These are phyloP conservation scores for Bolinopsis microptera DNA, from an alignment of 37 sponge, comb jelly and placozoan genomes.

Conservation along the genomic window DNA sequence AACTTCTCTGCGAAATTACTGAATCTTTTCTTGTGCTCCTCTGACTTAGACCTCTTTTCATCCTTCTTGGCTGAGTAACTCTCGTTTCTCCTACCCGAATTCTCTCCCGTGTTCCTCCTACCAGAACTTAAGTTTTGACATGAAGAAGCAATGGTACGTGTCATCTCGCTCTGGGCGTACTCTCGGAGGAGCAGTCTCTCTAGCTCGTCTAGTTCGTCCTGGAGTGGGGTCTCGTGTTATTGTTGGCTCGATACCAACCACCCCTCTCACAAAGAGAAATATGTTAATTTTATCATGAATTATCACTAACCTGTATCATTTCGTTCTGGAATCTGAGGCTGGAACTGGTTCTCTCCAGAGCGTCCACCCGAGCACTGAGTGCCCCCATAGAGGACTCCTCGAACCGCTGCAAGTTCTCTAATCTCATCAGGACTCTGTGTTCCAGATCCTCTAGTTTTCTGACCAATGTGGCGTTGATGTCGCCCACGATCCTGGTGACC, in stretches of 20 bases:
- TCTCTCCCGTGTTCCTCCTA: not conserved
- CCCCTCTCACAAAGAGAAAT: too few species aligned
- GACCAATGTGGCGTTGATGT: slow-evolving; percentile 48
- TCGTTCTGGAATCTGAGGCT: slow-evolving; percentile 41
- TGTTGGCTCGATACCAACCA: not conserved
- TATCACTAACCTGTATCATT: slow-evolving; percentile 23
- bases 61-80: too few species aligned
- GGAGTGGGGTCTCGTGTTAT: not conserved
- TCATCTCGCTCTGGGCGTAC: slow-evolving; percentile 43
- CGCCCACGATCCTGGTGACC: slow-evolving; percentile 39
- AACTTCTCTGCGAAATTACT: not conserved
- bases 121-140: not conserved
- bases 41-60: not conserved
- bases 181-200: slow-evolving; percentile 43
- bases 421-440: slow-evolving; percentile 39
- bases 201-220: slow-evolving; percentile 49
- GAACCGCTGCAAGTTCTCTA: slow-evolving; percentile 48
- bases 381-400: slow-evolving; percentile 9
- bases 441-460: slow-evolving; percentile 38
- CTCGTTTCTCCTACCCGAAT: not conserved
- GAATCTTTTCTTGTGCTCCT: not conserved
- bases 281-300: too few species aligned
- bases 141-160: not conserved
- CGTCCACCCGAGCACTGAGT: slow-evolving; percentile 13
- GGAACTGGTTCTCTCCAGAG: slow-evolving; percentile 23